Evolutionary conservation across 2,797 vertebrate species (phyloP).

Genomic region (Muscicapa striata): DNA sequence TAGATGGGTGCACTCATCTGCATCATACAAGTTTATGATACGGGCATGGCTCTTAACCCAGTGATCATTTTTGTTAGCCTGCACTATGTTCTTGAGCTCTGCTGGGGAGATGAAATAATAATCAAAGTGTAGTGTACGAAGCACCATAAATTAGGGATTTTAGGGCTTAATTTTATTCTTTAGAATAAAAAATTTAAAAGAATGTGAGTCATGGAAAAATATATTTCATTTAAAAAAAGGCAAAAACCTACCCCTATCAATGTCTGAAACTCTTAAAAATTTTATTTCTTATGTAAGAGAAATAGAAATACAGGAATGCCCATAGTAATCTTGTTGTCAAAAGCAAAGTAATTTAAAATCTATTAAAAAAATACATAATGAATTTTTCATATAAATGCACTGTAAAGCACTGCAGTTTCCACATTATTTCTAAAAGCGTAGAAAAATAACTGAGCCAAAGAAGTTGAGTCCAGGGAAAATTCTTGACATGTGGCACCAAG

Average conservation of each 20-base stretch:
- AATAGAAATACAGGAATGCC: background rate
- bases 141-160: background rate
- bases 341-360: background rate
- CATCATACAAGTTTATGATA: background rate
- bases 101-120: background rate
- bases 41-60: background rate
- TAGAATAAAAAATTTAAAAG: background rate
- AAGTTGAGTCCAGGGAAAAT: background rate
- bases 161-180: background rate
- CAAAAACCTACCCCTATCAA: background rate
- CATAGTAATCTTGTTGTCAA: background rate
- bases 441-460: background rate
- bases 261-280: background rate
- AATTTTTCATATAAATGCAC: background rate
- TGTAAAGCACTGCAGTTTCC: background rate
- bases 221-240: accelerated
- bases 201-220: background rate
- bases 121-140: background rate
- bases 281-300: background rate
- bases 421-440: background rate
- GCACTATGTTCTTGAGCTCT: background rate
- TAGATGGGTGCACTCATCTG: background rate
- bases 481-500: background rate
- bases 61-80: background rate
- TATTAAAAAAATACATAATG: background rate